Evolutionary conservation across 2,888 invertebrate species (phyloP).

Genomic region (Frankliniella intonsa): DNA sequence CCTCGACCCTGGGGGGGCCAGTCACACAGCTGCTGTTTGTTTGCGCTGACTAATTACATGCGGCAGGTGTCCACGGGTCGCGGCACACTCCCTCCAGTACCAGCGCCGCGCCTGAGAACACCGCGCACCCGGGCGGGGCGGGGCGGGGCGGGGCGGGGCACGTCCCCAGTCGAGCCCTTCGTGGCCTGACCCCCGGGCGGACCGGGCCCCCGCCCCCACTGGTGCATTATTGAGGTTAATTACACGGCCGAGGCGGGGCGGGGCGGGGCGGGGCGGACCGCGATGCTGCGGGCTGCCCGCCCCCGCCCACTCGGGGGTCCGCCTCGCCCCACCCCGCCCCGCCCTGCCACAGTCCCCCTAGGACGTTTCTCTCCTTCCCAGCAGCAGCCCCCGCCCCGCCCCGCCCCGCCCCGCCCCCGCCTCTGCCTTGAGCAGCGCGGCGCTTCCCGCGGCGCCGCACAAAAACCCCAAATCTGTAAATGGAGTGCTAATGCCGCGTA

Average conservation of each 20-base stretch:
- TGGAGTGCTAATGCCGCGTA: neutral
- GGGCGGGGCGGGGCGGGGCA: neutral
- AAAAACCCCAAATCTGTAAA: slow-evolving; percentile 24
- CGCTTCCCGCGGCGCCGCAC: neutral
- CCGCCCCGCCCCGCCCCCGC: neutral
- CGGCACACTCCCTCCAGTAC: too few species aligned
- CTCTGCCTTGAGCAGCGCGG: neutral
- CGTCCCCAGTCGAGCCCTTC: too few species aligned
- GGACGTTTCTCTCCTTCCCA: neutral
- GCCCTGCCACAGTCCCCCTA: neutral
- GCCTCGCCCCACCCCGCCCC: neutral
- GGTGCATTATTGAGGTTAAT: neutral
- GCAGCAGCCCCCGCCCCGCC: neutral
- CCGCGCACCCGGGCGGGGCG: neutral
- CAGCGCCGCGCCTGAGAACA: too few species aligned
- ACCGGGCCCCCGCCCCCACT: neutral
- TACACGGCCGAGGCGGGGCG: neutral
- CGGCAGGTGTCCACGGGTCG: too few species aligned
- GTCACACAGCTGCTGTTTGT: too few species aligned
- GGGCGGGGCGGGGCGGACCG: neutral
- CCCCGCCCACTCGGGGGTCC: neutral
- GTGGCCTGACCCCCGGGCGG: neutral
- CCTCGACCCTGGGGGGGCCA: too few species aligned
- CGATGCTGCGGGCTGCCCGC: neutral
- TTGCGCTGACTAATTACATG: too few species aligned